A percentile compares a stretch with the other conserved stretches of the same genome.
phyloP scores from a whole-genome alignment of 2,888 invertebrate genomes.

The Ypsolopha sequella region DNA sequence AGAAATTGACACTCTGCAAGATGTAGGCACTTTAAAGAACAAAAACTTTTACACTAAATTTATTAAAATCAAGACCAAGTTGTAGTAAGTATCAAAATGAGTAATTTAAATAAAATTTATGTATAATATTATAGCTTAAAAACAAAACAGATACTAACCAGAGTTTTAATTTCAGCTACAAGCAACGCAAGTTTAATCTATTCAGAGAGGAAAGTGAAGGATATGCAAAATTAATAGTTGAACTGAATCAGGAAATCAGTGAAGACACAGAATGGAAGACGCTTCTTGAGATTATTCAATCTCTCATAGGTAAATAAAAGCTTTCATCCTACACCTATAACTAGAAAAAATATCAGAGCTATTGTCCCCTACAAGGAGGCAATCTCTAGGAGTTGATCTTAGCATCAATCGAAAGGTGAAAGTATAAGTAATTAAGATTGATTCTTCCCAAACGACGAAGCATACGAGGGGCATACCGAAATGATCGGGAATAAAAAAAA shows the following conservation, averaged over 20 bases:
- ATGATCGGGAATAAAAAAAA: no score
- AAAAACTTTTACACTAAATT: constrained; percentile 94
- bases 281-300: constrained; percentile 90
- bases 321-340: no score
- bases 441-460: no score
- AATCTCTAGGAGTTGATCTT: no score
- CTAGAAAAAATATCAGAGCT: no score
- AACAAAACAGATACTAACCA: neutral
- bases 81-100: constrained; percentile 86
- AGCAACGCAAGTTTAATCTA: constrained; percentile 98
- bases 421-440: no score
- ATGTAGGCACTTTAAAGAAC: constrained; percentile 90
- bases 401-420: no score
- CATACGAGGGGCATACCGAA: no score
- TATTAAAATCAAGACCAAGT: constrained; percentile 97
- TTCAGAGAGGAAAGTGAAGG: constrained; percentile 99
- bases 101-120: constrained; percentile 1
- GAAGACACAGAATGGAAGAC: constrained; percentile 75
- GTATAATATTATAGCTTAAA: neutral
- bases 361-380: no score
- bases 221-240: constrained; percentile 95
- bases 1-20: constrained; percentile 94
- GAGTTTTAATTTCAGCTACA: constrained; percentile 82
- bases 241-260: constrained; percentile 87
- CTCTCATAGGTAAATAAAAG: constrained; percentile 87